A percentile compares a stretch with the other conserved stretches of the same genome.
Evolutionary conservation across 2,113 vertebrate species (phyloP).

Genomic region (Prunella fulvescens): DNA sequence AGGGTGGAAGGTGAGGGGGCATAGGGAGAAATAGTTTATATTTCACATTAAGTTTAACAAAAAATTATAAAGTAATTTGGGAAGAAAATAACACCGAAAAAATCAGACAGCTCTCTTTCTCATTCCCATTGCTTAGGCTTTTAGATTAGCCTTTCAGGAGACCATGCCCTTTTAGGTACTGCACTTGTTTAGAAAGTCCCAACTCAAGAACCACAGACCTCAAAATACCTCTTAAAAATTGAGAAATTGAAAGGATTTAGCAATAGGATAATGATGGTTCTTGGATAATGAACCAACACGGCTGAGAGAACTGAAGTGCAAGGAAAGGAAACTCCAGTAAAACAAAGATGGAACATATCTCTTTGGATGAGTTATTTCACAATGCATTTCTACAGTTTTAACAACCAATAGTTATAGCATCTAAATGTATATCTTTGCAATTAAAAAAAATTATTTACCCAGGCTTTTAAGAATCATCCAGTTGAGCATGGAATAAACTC

Average conservation of each 20-base stretch:
- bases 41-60: not conserved
- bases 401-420: not conserved
- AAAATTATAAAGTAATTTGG: not conserved
- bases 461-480: not conserved
- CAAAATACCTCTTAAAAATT: not conserved
- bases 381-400: not conserved
- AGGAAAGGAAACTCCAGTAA: not conserved
- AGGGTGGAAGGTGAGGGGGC: rapidly evolving
- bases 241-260: not conserved
- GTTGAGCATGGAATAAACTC: not conserved
- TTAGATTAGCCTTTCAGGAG: not conserved
- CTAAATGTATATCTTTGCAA: not conserved
- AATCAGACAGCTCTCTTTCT: not conserved
- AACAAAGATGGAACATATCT: not conserved
- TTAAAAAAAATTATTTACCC: not conserved
- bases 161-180: not conserved
- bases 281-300: not conserved
- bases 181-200: not conserved
- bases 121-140: not conserved
- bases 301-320: not conserved
- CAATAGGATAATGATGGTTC: not conserved
- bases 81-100: not conserved
- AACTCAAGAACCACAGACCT: not conserved
- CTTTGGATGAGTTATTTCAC: not conserved
- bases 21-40: not conserved